Evolutionary conservation across 2,113 vertebrate genomes (phyloP), one percentile per base, ranked within the genome.

Genomic region (Ageneiosus marmoratus): DNA sequence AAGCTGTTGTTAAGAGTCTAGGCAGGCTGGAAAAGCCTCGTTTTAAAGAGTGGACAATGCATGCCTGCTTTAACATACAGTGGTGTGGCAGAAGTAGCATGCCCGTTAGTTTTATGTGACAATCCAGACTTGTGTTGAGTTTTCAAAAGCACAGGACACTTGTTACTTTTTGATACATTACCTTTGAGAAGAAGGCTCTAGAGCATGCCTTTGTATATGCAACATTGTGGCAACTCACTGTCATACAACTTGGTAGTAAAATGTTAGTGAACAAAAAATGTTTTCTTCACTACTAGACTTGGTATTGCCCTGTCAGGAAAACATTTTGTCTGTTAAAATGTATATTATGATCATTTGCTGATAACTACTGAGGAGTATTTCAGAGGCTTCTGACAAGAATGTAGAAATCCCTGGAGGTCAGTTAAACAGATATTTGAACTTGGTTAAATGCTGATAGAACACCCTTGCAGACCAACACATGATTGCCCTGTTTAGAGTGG

Each of bases 101-200:
- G 85, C 82, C 86, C 85, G 86, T 87, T 83, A 85, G 85, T 89
- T 92, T 93, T 92, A 92, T 91, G 88, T 89, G 87, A 88, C 63
- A 18, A 58, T 76, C 76, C 48, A 83, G 80, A 67, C 83, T 86
- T 82, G 82, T 84, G 53, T 69, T 44, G 46, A 15, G 22, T 81
- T 83, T 81, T 78, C 55, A 83, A 84, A 84, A 83, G 53, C 60
- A 79, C 41, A 50, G 63, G 60, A 44, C 73, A 55, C 56, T 75
- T 51, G 48, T 70, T 63, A 65, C 24, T 80, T 83, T 69, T 60
- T 63, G 55, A 72, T 72, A 27, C 0, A 53, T 79, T 82, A 37
- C 41, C 75, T 70, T 84, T 76, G 79, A 86, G 73, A 79, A 20
- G 62, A 70, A 74, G 24, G 32, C n/a, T 65, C 70, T 27, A 75